A percentile compares a stretch with the other conserved stretches of the same genome.
Evolutionary conservation across 2,888 invertebrate genomes (phyloP).

Genomic region (Apodemia zela): DNA sequence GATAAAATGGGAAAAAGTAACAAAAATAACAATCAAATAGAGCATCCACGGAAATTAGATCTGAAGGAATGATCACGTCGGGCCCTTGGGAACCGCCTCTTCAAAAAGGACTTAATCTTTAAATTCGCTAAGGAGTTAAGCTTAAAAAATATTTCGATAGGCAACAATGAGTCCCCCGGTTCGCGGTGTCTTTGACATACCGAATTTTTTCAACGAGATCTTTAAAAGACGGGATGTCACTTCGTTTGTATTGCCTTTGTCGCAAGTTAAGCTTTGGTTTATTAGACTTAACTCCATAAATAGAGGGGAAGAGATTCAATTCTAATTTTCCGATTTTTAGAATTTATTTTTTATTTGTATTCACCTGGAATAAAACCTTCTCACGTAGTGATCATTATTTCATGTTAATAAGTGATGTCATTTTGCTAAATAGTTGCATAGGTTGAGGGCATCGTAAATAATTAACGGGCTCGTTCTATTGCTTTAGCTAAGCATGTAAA

Average conservation of each 20-base stretch:
- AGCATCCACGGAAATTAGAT: conserved; percentile 79
- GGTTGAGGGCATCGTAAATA: too few species aligned
- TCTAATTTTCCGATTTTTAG: conserved; percentile 52
- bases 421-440: too few species aligned
- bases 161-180: conserved; percentile 72
- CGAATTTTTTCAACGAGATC: conserved; percentile 75
- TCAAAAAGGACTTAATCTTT: conserved; percentile 82
- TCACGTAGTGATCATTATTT: too few species aligned
- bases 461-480: too few species aligned
- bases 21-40: conserved; percentile 80
- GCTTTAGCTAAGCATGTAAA: too few species aligned
- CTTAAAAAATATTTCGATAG: conserved; percentile 78
- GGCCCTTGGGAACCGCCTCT: conserved; percentile 82
- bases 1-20: conserved; percentile 69
- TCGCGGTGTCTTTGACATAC: conserved; percentile 80
- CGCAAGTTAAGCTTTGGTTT: conserved; percentile 77
- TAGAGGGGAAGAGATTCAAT: conserved; percentile 56
- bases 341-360: conserved; percentile 3
- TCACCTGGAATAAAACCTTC: too few species aligned
- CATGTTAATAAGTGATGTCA: too few species aligned
- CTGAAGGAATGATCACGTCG: conserved; percentile 76
- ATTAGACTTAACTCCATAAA: conserved; percentile 76
- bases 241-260: conserved; percentile 79
- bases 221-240: conserved; percentile 73
- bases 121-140: conserved; percentile 81